Evolutionary conservation across 2,113 vertebrate species (phyloP).

Genomic region (Aplodontia rufa): DNA sequence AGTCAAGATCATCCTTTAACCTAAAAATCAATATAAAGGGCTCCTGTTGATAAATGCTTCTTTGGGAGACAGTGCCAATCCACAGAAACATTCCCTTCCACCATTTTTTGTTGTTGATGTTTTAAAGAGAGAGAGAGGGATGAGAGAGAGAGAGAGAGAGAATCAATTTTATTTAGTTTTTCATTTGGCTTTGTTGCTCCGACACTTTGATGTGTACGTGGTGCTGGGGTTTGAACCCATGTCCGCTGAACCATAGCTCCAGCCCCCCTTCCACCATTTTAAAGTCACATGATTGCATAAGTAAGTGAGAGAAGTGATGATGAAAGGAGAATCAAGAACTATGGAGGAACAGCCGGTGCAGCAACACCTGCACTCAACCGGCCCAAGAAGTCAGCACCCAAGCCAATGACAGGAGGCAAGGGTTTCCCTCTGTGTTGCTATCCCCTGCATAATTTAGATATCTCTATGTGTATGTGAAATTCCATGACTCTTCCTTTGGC

Average conservation of each 20-base stretch:
- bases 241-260: no score
- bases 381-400: background rate
- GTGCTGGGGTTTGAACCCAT: no score
- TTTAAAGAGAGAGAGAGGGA: no score
- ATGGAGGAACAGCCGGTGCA: background rate
- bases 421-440: no score
- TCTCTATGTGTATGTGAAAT: background rate
- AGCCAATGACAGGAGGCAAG: background rate
- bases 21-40: background rate
- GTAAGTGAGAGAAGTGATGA: background rate
- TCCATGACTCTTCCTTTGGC: background rate
- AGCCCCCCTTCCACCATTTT: background rate
- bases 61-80: background rate
- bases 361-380: background rate
- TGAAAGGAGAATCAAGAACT: background rate
- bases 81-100: background rate
- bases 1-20: background rate
- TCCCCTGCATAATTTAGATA: background rate
- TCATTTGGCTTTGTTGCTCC: no score
- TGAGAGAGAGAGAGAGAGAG: no score
- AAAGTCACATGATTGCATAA: background rate
- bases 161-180: no score
- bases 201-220: no score
- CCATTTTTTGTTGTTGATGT: no score
- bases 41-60: background rate